Evolutionary conservation across 2,888 invertebrate genomes (phyloP).

Genomic region (Aricia artaxerxes): DNA sequence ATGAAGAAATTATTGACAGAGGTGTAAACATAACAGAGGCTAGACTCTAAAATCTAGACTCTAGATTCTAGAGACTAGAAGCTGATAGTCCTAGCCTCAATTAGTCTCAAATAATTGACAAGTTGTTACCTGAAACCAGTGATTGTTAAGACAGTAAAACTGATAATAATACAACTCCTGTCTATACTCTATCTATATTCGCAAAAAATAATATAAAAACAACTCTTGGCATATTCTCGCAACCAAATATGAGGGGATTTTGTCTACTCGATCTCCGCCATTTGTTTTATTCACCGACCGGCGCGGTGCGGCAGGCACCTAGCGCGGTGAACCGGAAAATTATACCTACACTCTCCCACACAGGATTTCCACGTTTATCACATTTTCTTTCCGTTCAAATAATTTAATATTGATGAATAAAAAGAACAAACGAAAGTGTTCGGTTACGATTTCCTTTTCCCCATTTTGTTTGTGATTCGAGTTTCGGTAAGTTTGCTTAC

Average conservation of each 20-base stretch:
- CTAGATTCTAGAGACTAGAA: too few relatives aligned
- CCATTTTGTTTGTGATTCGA: slow-evolving; percentile 15
- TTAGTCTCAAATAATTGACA: too few relatives aligned
- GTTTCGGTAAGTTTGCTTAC: background rate
- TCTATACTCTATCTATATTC: too few relatives aligned
- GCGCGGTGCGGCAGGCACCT: background rate
- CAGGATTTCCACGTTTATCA: slow-evolving; percentile 22
- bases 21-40: too few relatives aligned
- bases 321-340: slow-evolving; percentile 28
- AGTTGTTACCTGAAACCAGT: too few relatives aligned
- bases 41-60: too few relatives aligned
- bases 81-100: too few relatives aligned
- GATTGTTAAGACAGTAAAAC: too few relatives aligned
- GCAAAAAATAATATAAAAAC: too few relatives aligned
- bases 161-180: too few relatives aligned
- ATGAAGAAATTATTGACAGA: too few relatives aligned
- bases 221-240: background rate
- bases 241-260: slow-evolving; percentile 5
- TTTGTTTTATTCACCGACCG: slow-evolving; percentile 27
- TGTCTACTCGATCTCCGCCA: slow-evolving; percentile 20
- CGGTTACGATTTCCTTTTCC: slow-evolving; percentile 4
- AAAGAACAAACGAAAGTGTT: background rate
- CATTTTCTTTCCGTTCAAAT: background rate
- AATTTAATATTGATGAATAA: slow-evolving; percentile 23
- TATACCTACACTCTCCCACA: slow-evolving; percentile 26